A percentile compares a stretch with the other conserved stretches of the same genome.
Conservation (phyloP, 2,797 vertebrate species). For the Spatula versicolor region DNA sequence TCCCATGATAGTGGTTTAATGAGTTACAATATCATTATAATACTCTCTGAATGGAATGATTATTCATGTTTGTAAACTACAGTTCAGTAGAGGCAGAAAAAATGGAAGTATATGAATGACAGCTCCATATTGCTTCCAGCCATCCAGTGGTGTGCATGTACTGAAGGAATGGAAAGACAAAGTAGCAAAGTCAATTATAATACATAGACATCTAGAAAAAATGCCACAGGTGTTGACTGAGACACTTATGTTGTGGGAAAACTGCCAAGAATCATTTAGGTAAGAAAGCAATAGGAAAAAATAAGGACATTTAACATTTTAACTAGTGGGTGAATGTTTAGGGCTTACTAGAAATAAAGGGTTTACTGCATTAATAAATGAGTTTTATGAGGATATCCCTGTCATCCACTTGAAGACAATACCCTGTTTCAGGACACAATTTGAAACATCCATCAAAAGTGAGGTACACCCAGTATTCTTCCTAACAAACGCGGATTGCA, state of each 20-base stretch:
- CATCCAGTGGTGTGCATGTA: fast-evolving
- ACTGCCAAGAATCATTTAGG: background rate
- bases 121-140: background rate
- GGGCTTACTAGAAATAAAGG: background rate
- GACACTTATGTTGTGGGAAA: background rate
- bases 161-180: background rate
- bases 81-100: background rate
- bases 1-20: background rate
- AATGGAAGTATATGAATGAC: background rate
- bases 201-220: background rate
- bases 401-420: background rate
- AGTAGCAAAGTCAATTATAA: background rate
- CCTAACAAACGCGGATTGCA: background rate
- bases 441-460: background rate
- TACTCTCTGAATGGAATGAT: background rate
- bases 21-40: background rate
- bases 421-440: background rate
- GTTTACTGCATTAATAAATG: background rate
- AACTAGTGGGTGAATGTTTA: background rate
- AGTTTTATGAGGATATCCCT: background rate
- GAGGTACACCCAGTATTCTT: background rate
- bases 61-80: background rate
- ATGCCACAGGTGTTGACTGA: background rate
- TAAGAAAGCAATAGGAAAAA: background rate
- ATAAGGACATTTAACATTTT: background rate